Percentiles rank a stretch among this genome's conserved stretches.
Evolutionary conservation across 2,113 vertebrate genomes (phyloP).

Genomic region (Diphyllodes magnificus): DNA sequence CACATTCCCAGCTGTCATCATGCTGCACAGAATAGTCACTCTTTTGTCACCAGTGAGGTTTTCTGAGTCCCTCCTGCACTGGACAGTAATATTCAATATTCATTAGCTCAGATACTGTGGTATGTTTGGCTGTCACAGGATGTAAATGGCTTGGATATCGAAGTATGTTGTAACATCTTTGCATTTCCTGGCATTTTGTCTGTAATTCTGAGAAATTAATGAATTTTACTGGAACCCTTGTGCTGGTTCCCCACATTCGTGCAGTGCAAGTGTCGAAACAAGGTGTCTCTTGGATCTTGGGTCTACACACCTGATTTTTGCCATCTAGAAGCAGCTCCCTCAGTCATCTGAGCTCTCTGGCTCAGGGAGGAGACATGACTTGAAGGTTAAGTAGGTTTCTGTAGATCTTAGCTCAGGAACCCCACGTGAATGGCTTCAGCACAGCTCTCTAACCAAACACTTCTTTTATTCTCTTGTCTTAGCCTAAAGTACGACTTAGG

Average conservation of each 20-base stretch:
- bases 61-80: not conserved
- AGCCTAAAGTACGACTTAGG: not conserved
- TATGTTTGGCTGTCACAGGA: not conserved
- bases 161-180: not conserved
- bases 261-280: not conserved
- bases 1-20: not conserved
- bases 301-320: not conserved
- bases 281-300: not conserved
- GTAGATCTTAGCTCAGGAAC: not conserved
- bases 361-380: not conserved
- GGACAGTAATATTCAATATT: not conserved
- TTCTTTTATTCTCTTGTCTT: not conserved
- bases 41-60: not conserved
- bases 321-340: not conserved
- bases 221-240: not conserved
- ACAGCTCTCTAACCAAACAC: not conserved
- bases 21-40: not conserved
- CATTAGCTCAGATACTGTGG: not conserved
- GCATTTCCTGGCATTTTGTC: not conserved
- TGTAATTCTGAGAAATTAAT: not conserved
- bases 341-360: not conserved
- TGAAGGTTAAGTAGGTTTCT: not conserved
- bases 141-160: not conserved
- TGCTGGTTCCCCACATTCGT: fast-evolving
- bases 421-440: not conserved